phyloP scores from a whole-genome alignment of 2,797 vertebrate species.

The Pipistrellus kuhlii region DNA sequence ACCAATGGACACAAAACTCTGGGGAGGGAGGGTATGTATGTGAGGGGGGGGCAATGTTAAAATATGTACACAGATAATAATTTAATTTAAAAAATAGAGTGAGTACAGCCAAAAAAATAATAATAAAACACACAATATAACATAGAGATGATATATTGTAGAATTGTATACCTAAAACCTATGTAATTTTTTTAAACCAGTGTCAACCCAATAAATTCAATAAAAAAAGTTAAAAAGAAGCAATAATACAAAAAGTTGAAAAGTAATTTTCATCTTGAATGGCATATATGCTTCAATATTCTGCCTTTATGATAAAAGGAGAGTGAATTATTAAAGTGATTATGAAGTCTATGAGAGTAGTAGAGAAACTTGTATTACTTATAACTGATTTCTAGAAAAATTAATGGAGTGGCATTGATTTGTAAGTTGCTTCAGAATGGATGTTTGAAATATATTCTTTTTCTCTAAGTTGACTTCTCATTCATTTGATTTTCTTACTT shows the following conservation, averaged over 20 bases:
- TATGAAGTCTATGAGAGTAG: conserved; percentile 24
- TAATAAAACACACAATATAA: neutral
- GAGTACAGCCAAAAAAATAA: neutral
- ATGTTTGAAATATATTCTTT: conserved; percentile 28
- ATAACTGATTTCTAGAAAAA: conserved; percentile 32
- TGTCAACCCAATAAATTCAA: neutral
- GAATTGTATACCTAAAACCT: neutral
- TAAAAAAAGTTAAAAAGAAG: neutral
- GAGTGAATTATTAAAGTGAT: neutral
- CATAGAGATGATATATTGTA: neutral
- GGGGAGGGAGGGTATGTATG: too few relatives aligned
- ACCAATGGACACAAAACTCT: too few relatives aligned
- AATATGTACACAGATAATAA: too few relatives aligned
- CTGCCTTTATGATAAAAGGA: conserved; percentile 45
- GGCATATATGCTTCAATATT: neutral
- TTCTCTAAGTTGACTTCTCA: conserved; percentile 21
- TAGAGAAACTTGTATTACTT: neutral
- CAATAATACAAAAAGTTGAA: neutral
- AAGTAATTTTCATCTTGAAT: neutral
- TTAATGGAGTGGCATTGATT: neutral
- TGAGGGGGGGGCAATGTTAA: too few relatives aligned
- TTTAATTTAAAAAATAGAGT: too few relatives aligned
- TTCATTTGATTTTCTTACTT: conserved; percentile 46
- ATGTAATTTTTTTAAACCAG: neutral
- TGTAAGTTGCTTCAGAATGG: neutral